phyloP scores from a whole-genome alignment of 2,113 vertebrate species.

The Pipra filicauda region DNA sequence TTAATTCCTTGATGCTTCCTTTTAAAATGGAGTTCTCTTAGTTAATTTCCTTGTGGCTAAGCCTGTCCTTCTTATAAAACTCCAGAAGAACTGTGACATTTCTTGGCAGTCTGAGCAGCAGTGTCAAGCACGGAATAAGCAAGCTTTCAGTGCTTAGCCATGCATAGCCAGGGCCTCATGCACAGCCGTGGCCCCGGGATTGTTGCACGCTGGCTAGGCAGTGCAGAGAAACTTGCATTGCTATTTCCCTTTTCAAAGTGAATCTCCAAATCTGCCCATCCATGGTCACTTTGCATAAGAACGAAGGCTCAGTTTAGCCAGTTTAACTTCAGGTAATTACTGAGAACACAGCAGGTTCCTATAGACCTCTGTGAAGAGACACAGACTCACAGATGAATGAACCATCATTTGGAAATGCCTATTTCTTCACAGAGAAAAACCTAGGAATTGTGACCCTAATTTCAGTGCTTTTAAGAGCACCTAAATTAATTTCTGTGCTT shows the following conservation, averaged over 20 bases:
- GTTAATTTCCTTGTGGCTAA: conserved; percentile 7
- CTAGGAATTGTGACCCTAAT: not conserved
- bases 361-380: not conserved
- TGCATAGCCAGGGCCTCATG: not conserved
- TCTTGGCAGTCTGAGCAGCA: conserved; percentile 18
- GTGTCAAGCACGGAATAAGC: not conserved
- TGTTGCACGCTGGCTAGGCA: not conserved
- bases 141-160: not conserved
- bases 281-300: not conserved
- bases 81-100: not conserved
- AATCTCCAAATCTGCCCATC: not conserved
- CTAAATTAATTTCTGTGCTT: not conserved
- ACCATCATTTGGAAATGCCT: not conserved
- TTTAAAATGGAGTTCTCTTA: not conserved
- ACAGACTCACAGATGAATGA: not conserved
- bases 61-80: not conserved
- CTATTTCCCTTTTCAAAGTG: not conserved
- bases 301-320: not conserved
- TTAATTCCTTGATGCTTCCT: not conserved
- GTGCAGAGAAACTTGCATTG: not conserved
- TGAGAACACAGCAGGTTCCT: not conserved
- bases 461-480: not conserved
- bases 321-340: not conserved
- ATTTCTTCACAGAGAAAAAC: not conserved
- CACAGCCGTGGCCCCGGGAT: not conserved